Base-by-base conservation (phyloP, 1,140 invertebrate genomes). In the Cydia fagiglandana region DNA sequence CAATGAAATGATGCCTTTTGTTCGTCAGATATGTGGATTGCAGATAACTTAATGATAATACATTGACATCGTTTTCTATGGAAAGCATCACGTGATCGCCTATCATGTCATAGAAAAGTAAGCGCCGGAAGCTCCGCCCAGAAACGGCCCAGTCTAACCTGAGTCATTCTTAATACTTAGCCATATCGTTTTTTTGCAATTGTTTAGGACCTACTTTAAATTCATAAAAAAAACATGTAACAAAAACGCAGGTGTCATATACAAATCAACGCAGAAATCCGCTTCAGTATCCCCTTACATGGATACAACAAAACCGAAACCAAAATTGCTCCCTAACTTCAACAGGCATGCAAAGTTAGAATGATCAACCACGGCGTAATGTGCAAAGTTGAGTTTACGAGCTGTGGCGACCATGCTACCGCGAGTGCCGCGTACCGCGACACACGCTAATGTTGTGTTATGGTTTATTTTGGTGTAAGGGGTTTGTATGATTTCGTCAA, bases 311-410 rank as follows among this genome's bases (percentile, higher is more conserved):
- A 56, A 56, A 56, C 53, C 10, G 45, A 47, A 24, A 61, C 56
- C 56, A 24, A 61, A 61, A 61, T 17, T 0, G 17, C 6, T 4
- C 20, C 56, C 9, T 6, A 61, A 61, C 56, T 61, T 10, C 20
- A 61, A 61, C 17, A 61, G 20, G 17, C 56, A 24, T 61, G 56
- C 17, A 24, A 61, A 61, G 56, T 61, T 61, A 5, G 17, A 24
- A 61, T 61, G 56, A 61, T 24, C 50, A 53, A 53, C 50, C 15
- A 17, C 50, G 50, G 50, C 0, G 56, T 61, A 61, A 61, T 61
- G 20, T 24, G 56, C 56, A 61, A 61, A 61, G 56, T 61, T 61
- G 50, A 5, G 50, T 56, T 61, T 61, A 61, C 56, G 56, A 61
- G 17, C 20, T 12, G 5, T 6, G 9, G 15, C 56, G 20, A 24